Base-by-base conservation (phyloP, 2,113 vertebrate species). In the Cryptoleucopteryx plumbea region DNA sequence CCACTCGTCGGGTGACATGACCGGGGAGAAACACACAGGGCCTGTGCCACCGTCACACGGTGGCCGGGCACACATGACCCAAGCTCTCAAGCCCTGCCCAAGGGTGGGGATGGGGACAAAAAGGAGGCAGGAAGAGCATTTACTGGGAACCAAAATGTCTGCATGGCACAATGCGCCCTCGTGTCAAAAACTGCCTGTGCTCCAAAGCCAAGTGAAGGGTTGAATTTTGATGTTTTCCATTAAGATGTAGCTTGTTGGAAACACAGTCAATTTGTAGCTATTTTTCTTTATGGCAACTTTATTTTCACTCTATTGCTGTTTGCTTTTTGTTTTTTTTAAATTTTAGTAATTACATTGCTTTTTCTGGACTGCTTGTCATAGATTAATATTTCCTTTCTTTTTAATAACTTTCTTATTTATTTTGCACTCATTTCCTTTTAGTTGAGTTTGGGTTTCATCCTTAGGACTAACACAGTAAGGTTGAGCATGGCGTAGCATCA, bases 11-110 rank as follows among this genome's bases (percentile, higher is more conserved):
- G 47, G 38, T 85, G 61, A 42, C 47, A 10, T 0, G 2, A 48
- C 29, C 38, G 0, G 0, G 73, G 23, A 78, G 65, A 56, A 55
- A 31, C 62, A 56, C 0, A 0, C 0, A 1, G 34, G 21, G 22
- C 45, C 38, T 1, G 10, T 87, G 78, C 73, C 70, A 65, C 56
- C 0, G 1, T 26, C 84, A 62, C 2, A 0, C 0, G 4, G 56
- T 7, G 2, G 52, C 47, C 1, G 2, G 52, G 52, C 56, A 86
- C 45, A 21, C 0, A 1, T 90, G 62, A 86, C 34, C 67, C 3
- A 4, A 40, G 36, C 48, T 88, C 79, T 61, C 62, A 3, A 95
- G 48, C 45, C 58, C 48, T 80, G 27, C 58, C 58, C 4, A 1
- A 56, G 75, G 48, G 43, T 80, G 75, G 48, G 31, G 88, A 48